Evolutionary conservation across 2,113 vertebrate species (phyloP).

Genomic region (Cheilinus undulatus): DNA sequence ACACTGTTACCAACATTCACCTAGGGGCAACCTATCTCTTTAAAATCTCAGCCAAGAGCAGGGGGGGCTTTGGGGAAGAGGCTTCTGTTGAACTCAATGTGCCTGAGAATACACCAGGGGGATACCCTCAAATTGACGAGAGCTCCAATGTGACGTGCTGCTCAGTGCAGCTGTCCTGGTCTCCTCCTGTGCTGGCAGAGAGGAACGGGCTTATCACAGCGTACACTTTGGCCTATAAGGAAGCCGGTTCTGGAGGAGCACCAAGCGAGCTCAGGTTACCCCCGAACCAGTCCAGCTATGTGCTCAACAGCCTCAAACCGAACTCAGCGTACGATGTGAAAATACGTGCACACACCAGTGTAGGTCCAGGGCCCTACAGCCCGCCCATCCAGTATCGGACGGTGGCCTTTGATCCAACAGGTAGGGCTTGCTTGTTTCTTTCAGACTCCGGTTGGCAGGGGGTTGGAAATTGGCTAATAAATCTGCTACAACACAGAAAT

Average conservation of each 20-base stretch:
- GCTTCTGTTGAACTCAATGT: constrained; percentile 86
- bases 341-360: constrained; percentile 98
- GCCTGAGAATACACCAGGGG: constrained; percentile 91
- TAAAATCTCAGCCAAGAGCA: constrained; percentile 92
- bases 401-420: constrained; percentile 91
- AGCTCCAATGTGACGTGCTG: constrained; percentile 89
- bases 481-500: constrained; percentile 65
- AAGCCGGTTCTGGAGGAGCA: constrained; percentile 81
- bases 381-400: constrained; percentile 97
- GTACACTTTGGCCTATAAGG: constrained; percentile 96
- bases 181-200: constrained; percentile 93
- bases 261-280: constrained; percentile 88
- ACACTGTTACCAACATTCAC: constrained; percentile 87
- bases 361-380: constrained; percentile 98
- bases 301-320: constrained; percentile 93
- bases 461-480: constrained; percentile 72
- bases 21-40: constrained; percentile 94
- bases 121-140: constrained; percentile 92
- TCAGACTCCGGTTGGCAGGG: constrained; percentile 61
- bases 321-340: constrained; percentile 95
- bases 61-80: constrained; percentile 93
- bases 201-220: constrained; percentile 92
- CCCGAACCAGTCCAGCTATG: constrained; percentile 88
- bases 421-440: constrained; percentile 91
- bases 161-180: constrained; percentile 93